Percentiles rank a stretch among this genome's conserved stretches.
These are phyloP conservation scores for Columba livia DNA, from an alignment of 2,113 vertebrate genomes.

Conservation along the genomic window DNA sequence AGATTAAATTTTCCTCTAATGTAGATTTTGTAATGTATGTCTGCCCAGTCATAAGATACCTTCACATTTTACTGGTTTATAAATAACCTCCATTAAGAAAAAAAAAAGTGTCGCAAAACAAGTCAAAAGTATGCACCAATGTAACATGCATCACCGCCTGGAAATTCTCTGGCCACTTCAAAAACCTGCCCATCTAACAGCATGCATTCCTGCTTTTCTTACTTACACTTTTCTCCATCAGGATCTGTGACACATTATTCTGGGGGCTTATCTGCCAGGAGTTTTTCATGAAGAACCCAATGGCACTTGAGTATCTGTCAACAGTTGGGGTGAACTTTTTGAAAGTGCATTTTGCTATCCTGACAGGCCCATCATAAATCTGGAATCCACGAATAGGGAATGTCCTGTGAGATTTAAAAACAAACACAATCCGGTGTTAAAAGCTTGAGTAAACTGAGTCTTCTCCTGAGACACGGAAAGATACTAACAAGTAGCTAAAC, in stretches of 20 bases:
- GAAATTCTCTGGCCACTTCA: background rate
- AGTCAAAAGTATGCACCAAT: background rate
- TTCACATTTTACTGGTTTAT: background rate
- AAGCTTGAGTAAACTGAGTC: background rate
- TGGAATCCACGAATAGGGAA: slow-evolving; percentile 69
- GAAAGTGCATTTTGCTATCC: slow-evolving; percentile 61
- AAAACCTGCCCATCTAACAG: background rate
- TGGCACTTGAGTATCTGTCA: slow-evolving; percentile 67
- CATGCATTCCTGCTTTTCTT: background rate
- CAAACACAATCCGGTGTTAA: background rate
- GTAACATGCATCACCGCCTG: background rate
- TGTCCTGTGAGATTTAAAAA: background rate
- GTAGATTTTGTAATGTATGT: background rate
- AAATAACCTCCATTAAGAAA: background rate
- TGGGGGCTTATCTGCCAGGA: slow-evolving; percentile 69
- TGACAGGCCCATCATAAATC: slow-evolving; percentile 60
- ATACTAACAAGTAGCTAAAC: background rate
- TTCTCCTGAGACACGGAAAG: background rate
- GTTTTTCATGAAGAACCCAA: slow-evolving; percentile 57
- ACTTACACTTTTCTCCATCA: slow-evolving; percentile 67
- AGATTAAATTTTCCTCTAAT: background rate
- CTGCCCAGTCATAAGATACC: background rate
- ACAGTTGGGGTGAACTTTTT: slow-evolving; percentile 37
- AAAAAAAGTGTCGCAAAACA: background rate
- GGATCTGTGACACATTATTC: slow-evolving; percentile 46